These are phyloP conservation scores for Macrobrachium nipponense DNA, from an alignment of 1,140 invertebrate species.

Conservation along the genomic window DNA sequence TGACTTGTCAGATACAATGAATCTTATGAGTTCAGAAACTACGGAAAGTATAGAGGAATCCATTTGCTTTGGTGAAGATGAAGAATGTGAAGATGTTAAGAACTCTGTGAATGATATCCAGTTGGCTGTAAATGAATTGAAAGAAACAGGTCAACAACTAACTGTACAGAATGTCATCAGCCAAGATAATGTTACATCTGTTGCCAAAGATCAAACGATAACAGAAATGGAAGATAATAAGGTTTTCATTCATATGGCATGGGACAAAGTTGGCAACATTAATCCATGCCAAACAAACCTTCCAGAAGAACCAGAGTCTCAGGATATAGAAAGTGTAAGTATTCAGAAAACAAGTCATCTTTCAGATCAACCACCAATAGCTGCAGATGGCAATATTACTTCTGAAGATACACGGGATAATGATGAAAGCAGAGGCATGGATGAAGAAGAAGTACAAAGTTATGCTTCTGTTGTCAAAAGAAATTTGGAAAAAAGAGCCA, in stretches of 20 bases:
- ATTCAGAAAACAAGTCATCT: background rate
- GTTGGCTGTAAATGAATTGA: too few relatives aligned
- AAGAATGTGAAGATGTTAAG: too few relatives aligned
- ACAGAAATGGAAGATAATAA: background rate
- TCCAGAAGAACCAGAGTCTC: background rate
- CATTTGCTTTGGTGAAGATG: too few relatives aligned
- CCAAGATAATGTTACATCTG: background rate
- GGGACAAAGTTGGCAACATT: background rate
- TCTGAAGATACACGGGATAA: background rate
- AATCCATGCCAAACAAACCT: background rate
- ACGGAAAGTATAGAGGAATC: too few relatives aligned
- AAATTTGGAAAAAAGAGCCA: background rate
- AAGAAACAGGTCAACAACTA: too few relatives aligned
- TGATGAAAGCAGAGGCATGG: background rate
- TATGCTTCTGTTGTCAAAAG: background rate
- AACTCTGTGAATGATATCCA: too few relatives aligned
- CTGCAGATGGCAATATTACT: too few relatives aligned
- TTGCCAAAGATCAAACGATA: background rate
- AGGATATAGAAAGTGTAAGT: background rate
- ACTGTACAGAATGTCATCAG: too few relatives aligned
- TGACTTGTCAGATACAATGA: too few relatives aligned
- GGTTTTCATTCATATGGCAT: constrained; percentile 12
- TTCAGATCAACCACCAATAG: too few relatives aligned
- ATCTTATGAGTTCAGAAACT: too few relatives aligned
- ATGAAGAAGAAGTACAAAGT: background rate